phyloP scores from a whole-genome alignment of 2,113 vertebrate species.

The Onychostoma macrolepis region DNA sequence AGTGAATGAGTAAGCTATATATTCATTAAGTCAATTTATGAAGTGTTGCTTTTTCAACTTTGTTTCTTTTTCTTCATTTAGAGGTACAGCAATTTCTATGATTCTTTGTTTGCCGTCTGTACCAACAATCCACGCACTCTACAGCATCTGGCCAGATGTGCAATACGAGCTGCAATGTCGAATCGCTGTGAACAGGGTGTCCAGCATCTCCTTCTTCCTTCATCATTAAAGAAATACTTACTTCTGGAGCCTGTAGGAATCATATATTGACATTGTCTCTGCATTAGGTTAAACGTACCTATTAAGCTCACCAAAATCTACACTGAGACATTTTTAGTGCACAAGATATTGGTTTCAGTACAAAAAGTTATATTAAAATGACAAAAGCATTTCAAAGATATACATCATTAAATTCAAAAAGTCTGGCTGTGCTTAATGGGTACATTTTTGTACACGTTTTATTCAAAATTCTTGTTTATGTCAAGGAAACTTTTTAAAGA shows the following conservation, averaged over 20 bases:
- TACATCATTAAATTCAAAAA: no score
- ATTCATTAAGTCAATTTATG: background rate
- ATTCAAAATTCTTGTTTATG: no score
- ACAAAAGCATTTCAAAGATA: no score
- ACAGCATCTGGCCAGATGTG: constrained; percentile 88
- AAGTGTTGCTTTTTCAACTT: background rate
- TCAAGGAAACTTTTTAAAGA: no score
- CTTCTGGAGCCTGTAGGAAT: constrained; percentile 90
- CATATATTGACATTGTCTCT: constrained; percentile 68
- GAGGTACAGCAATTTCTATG: constrained; percentile 87
- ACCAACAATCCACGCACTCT: constrained; percentile 85
- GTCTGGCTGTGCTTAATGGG: no score
- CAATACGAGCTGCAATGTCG: constrained; percentile 77
- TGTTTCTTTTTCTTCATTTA: constrained; percentile 65
- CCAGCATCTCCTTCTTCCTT: constrained; percentile 82
- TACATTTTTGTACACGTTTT: no score
- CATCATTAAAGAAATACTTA: constrained; percentile 85
- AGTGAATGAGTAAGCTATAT: background rate
- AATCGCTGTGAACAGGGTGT: constrained; percentile 78
- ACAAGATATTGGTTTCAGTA: no score
- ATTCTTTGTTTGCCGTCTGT: constrained; percentile 89
- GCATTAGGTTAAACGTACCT: no score
- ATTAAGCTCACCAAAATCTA: no score
- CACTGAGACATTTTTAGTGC: no score
- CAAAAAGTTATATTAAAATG: no score